Base-by-base conservation (phyloP, 2,797 vertebrate genomes). In the Choloepus didactylus region DNA sequence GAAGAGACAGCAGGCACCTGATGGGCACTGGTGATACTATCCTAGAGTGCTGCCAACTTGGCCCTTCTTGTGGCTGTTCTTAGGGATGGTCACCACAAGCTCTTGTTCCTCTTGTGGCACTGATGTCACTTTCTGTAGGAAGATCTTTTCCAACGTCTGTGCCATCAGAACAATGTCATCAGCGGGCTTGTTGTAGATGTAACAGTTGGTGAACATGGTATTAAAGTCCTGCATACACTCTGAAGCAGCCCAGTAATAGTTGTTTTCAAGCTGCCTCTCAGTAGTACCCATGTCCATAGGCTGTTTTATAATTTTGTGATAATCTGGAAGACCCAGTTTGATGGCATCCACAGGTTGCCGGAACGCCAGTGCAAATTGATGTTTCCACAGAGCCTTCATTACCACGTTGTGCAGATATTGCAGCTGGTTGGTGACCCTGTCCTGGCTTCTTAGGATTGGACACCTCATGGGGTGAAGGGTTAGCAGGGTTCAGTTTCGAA, bases 141-240 rank as follows among this genome's bases (percentile, higher is more conserved):
- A 99, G 0, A 99, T 99, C 98, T 99, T 99, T 98, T 99, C 99
- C 97, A 99, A 97, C 14, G 99, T 99, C 97, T 99, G 99, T 3
- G 99, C 99, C 99, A 99, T 99, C 77, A 99, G 97, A 11, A 99
- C 99, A 0, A 99, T 99, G 95, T 99, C 99, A 81, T 99, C 99
- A 0, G 99, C 99, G 3, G 99, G 99, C 99, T 99, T 99, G 97
- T 99, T 99, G 96, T 99, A 99, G 97, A 99, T 99, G 90, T 99
- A 99, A 98, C 99, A 99, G 94, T 99, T 99, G 95, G 99, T 99
- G 97, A 99, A 99, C 99, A 99, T 99, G 95, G 99, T 99, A 98
- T 99, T 99, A 98, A 99, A 99, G 97, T 99, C 99, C 97, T 99
- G 99, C 98, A 99, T 99, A 98, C 99, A 99, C 95, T 99, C 99